Conservation (phyloP, 2,888 invertebrate genomes). For the Rhingia rostrata region DNA sequence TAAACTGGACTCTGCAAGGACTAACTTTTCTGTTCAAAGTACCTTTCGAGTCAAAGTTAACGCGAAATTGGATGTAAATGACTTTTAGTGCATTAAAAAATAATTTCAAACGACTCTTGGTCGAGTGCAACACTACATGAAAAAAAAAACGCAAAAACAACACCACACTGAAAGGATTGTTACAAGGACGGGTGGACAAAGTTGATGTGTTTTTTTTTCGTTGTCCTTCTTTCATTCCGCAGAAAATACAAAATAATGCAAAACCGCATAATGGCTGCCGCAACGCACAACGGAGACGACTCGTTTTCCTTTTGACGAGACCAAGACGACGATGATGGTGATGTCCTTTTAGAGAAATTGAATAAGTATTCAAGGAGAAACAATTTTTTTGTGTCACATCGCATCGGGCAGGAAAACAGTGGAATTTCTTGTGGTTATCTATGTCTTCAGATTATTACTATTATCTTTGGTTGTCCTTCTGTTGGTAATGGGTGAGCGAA, state of each 20-base stretch:
- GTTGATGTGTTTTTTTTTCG: slow-evolving; percentile 6
- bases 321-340: slow-evolving; percentile 35
- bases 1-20: slow-evolving; percentile 63
- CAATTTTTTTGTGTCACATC: slow-evolving; percentile 1
- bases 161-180: slow-evolving; percentile 7
- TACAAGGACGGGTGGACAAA: slow-evolving; percentile 25
- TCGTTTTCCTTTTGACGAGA: slow-evolving; percentile 48
- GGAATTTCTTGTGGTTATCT: slow-evolving; percentile 60
- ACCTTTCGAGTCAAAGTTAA: slow-evolving; percentile 73
- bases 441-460: slow-evolving; percentile 69
- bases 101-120: slow-evolving; percentile 68
- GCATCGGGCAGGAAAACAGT: slow-evolving; percentile 11
- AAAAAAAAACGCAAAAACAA: slow-evolving; percentile 13
- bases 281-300: slow-evolving; percentile 52
- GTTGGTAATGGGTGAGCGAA: slow-evolving; percentile 18
- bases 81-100: slow-evolving; percentile 75
- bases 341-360: slow-evolving; percentile 72
- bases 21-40: slow-evolving; percentile 67
- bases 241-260: slow-evolving; percentile 66
- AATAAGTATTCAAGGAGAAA: slow-evolving; percentile 60
- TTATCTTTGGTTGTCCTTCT: slow-evolving; percentile 70
- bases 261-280: slow-evolving; percentile 66
- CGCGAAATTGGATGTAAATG: slow-evolving; percentile 74
- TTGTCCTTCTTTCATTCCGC: slow-evolving; percentile 10
- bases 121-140: slow-evolving; percentile 55